Percentiles rank a stretch among this genome's conserved stretches.
Evolutionary conservation across 2,113 vertebrate species (phyloP).

Genomic region (Saimiri boliviensis): DNA sequence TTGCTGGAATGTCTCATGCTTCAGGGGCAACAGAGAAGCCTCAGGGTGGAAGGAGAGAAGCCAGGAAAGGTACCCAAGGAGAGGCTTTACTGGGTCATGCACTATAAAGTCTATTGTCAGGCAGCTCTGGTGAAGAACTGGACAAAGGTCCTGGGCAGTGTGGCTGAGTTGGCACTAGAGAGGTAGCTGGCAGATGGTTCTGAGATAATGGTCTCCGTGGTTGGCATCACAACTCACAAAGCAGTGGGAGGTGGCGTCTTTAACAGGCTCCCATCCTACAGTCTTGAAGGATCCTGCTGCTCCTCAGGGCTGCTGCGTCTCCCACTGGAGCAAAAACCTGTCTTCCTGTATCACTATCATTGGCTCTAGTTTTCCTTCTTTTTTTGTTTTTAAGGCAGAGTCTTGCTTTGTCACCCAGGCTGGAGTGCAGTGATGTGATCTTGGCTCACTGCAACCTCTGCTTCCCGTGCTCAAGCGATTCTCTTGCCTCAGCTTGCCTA

Average conservation of each 20-base stretch:
- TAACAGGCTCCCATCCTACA: neutral
- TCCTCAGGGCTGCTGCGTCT: neutral
- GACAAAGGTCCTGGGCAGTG: neutral
- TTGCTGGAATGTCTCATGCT: neutral
- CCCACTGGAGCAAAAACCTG: neutral
- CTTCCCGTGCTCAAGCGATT: neutral
- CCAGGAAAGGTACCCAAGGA: neutral
- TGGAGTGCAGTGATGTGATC: neutral
- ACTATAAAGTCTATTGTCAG: neutral
- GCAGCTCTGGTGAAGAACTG: neutral
- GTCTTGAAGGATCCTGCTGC: neutral
- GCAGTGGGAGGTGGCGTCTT: fast-evolving
- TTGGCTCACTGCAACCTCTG: neutral
- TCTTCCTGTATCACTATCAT: no score
- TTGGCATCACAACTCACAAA: neutral
- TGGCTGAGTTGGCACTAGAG: neutral
- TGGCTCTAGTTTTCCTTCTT: neutral
- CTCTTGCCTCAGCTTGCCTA: neutral
- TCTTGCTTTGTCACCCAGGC: neutral
- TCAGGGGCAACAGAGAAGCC: neutral
- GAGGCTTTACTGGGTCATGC: neutral
- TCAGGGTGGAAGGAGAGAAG: neutral
- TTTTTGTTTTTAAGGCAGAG: neutral
- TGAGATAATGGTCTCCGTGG: neutral
- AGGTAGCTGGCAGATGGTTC: fast-evolving